Base-by-base conservation (phyloP, 1,140 invertebrate genomes). In the Caenorhabditis latens region DNA sequence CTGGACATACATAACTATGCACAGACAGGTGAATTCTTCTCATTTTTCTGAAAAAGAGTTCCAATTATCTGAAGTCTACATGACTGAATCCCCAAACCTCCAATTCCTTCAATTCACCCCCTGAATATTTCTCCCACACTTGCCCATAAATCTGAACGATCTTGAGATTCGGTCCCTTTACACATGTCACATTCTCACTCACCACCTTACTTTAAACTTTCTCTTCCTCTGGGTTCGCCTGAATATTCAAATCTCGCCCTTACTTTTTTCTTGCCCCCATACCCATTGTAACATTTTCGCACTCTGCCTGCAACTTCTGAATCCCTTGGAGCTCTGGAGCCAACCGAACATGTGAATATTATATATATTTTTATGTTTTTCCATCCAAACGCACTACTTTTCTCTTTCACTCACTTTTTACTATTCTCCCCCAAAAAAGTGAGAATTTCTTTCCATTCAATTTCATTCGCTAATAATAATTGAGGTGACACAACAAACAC, bases 71-170 rank as follows among this genome's bases (percentile, higher is more conserved):
- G 32, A 0, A 32, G 32, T 32, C 32, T n/a, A n/a, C n/a, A n/a
- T n/a, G n/a, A n/a, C n/a, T n/a, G n/a, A n/a, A n/a, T n/a, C n/a
- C n/a, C n/a, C n/a, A n/a, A 32, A 32, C 57, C 61, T 40, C 21
- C 11, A 40, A 40, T 65, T 65, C 40, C 21, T 16, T 8, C 19
- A 40, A 65, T 11, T 65, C 14, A n/a, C 40, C 40, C 65, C 5
- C 21, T n/a, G 61, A 40, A 43, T 46, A 40, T 32, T 6, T 7
- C 11, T 24, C 9, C 4, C 6, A 67, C n/a, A 79, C 71, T 79
- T 50, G 46, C 46, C 71, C 71, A 79, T 79, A 79, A 79, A 79
- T 79, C 71, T 79, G 71, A 79, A 79, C 71, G 71, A 79, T 43
- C 21, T 16, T 21, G n/a, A 43, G 40, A 14, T 71, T 32, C 32